These are phyloP conservation scores for Alligator mississippiensis DNA, from an alignment of 2,113 vertebrate species.

Conservation along the genomic window DNA sequence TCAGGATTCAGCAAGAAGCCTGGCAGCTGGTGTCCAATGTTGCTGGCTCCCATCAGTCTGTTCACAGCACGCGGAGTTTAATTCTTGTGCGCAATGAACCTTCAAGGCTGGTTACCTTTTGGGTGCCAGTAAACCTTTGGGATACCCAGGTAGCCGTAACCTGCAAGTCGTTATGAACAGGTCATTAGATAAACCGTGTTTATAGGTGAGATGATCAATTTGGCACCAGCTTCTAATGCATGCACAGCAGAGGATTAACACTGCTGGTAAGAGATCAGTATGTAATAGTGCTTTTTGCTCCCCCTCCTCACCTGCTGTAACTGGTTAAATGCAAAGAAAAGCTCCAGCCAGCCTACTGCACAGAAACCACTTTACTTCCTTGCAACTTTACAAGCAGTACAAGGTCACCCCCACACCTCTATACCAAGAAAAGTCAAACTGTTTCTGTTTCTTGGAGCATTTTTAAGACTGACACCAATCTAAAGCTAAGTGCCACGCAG, in stretches of 20 bases:
- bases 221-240: slow-evolving; percentile 34
- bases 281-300: slow-evolving; percentile 43
- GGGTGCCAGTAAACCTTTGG: not conserved
- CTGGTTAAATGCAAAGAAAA: not conserved
- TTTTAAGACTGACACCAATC: slow-evolving; percentile 22
- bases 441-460: slow-evolving; percentile 46
- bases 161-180: not conserved
- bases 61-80: not conserved
- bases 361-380: not conserved
- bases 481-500: slow-evolving; percentile 34
- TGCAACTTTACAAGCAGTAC: not conserved
- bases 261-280: slow-evolving; percentile 35
- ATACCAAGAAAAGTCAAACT: not conserved
- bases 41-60: not conserved
- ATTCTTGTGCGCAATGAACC: not conserved
- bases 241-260: slow-evolving; percentile 50
- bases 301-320: slow-evolving; percentile 37
- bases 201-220: slow-evolving; percentile 2
- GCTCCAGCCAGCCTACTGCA: not conserved
- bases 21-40: not conserved
- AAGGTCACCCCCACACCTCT: not conserved
- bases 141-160: not conserved
- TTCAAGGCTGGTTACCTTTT: not conserved
- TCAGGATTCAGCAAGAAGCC: not conserved
- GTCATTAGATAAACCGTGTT: slow-evolving; percentile 35